These are phyloP conservation scores for Coluber constrictor DNA, from an alignment of 2,797 vertebrate genomes.

Conservation along the genomic window DNA sequence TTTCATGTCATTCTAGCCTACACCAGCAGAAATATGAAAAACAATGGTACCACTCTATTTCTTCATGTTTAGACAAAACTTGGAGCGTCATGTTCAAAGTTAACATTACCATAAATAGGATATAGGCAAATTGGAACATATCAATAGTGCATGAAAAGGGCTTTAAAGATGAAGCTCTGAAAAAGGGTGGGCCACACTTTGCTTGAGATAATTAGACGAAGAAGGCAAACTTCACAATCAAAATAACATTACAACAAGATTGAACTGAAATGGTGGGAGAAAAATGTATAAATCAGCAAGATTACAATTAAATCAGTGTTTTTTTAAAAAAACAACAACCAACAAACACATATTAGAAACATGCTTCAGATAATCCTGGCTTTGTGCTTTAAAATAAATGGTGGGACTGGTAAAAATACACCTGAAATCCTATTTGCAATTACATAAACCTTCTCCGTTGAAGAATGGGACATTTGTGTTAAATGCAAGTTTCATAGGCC, in stretches of 20 bases:
- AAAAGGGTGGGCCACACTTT: neutral
- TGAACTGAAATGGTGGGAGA: neutral
- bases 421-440: neutral
- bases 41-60: neutral
- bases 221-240: too few relatives aligned
- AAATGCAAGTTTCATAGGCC: neutral
- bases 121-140: neutral
- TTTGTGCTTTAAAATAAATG: neutral
- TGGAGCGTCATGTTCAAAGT: neutral
- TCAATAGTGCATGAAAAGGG: neutral
- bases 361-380: neutral
- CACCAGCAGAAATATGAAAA: neutral
- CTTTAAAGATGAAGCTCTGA: neutral
- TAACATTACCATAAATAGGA: neutral
- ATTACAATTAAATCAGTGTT: neutral
- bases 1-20: neutral
- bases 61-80: neutral
- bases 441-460: neutral
- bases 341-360: neutral
- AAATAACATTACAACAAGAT: neutral
- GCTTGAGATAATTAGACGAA: neutral
- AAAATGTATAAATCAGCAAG: neutral
- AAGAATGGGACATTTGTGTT: neutral
- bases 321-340: neutral
- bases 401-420: too few relatives aligned